Percentiles rank a stretch among this genome's conserved stretches.
These are phyloP conservation scores for Muscicapa striata DNA, from an alignment of 2,797 vertebrate genomes.

Conservation along the genomic window DNA sequence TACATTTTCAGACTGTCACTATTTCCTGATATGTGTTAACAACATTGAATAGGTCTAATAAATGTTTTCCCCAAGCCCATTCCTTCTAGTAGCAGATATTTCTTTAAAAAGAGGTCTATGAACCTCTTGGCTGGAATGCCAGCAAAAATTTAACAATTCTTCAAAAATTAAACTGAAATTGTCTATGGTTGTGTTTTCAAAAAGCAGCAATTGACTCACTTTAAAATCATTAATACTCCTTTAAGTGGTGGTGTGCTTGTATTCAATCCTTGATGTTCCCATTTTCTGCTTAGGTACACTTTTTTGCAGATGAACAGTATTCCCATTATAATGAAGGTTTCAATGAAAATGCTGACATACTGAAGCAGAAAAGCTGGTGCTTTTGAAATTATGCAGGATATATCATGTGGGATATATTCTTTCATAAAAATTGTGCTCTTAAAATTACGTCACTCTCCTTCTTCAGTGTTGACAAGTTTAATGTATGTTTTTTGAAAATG, in stretches of 20 bases:
- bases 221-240: not conserved
- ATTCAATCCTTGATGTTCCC: not conserved
- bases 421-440: not conserved
- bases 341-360: slow-evolving; percentile 58
- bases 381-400: not conserved
- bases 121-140: not conserved
- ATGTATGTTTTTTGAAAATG: not conserved
- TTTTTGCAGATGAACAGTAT: slow-evolving; percentile 37
- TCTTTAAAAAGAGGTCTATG: not conserved
- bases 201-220: not conserved
- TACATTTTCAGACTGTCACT: not conserved
- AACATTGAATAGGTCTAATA: not conserved
- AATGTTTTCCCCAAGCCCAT: not conserved
- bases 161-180: not conserved
- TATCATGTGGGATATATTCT: not conserved
- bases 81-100: not conserved
- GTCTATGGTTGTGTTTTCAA: not conserved
- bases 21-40: not conserved
- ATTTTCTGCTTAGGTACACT: slow-evolving; percentile 51
- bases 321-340: slow-evolving; percentile 44
- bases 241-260: not conserved
- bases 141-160: not conserved
- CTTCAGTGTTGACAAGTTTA: not conserved
- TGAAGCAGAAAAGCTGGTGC: slow-evolving; percentile 1
- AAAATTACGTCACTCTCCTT: not conserved